Evolutionary conservation across 2,888 invertebrate species (phyloP), one percentile per base, ranked within the genome.

Genomic region (Malthinus flaveolus): DNA sequence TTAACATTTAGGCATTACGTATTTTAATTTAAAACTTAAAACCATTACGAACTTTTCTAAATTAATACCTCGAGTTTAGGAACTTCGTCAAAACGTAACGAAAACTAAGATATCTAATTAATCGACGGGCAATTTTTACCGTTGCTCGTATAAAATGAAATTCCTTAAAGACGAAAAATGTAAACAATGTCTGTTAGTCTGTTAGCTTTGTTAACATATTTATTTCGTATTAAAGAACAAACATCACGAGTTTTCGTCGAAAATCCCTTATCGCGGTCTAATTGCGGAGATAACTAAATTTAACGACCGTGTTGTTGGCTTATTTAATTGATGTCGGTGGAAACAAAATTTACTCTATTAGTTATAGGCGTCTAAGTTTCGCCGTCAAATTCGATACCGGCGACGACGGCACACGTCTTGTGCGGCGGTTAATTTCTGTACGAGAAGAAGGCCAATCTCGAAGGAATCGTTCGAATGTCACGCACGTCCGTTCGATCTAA

Each of bases 401-500:
- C 23, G 2, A 23, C 23, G 23, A 23, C 23, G 23, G 5, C 23
- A 47, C 42, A 48, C 32, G 37, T 42, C 12, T 59, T 23, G n/a
- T n/a, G 11, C 55, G 44, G 52, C 48, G 23, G 42, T 23, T 15
- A 42, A 50, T 59, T 59, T 54, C 32, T 49, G 39, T 53, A 36
- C 42, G 42, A 47, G 47, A 52, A 47, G 35, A 55, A 12, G 52
- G 39, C 2, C 60, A 53, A 53, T 58, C 56, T 53, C 50, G 57
- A 55, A 55, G 61, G 59, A n/a, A 68, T 70, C 68, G 68, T 67
- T 68, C 62, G 64, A 59, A 65, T 70, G 70, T 70, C 68, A 68
- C 65, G 65, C 68, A 68, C 68, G 67, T 66, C 66, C 64, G 62
- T 67, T 67, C 67, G 63, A 65, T 69, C 68, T 69, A 70, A 69